A percentile compares a stretch with the other conserved stretches of the same genome.
Evolutionary conservation across 2,113 vertebrate species (phyloP).

Genomic region (Phaethon lepturus): DNA sequence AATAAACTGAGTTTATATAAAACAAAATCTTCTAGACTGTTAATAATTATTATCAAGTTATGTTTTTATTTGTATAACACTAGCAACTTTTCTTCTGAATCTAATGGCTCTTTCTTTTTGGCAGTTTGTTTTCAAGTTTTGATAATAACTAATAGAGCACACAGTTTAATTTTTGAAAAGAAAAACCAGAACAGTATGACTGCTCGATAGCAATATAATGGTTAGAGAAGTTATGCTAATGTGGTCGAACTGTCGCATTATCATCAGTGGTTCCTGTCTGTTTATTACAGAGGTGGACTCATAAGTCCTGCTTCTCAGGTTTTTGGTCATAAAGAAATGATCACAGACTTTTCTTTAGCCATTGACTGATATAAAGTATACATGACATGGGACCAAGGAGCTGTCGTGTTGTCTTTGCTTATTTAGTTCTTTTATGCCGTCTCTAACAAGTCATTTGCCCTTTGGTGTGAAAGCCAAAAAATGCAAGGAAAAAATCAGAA

Average conservation of each 20-base stretch:
- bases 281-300: background rate
- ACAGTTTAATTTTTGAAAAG: background rate
- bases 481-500: background rate
- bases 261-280: background rate
- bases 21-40: background rate
- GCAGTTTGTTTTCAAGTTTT: background rate
- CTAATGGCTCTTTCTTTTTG: background rate
- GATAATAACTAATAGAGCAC: background rate
- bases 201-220: background rate
- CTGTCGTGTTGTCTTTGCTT: background rate
- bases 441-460: background rate
- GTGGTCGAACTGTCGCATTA: background rate
- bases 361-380: background rate
- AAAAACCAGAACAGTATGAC: background rate
- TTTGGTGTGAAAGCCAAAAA: background rate
- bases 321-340: background rate
- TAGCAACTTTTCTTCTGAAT: background rate
- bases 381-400: background rate
- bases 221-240: background rate
- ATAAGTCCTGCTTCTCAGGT: background rate
- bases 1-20: background rate
- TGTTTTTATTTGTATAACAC: background rate
- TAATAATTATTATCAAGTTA: background rate
- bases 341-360: background rate
- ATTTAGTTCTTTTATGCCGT: background rate